phyloP scores from a whole-genome alignment of 2,113 vertebrate genomes.

The Spea multiplicata region DNA sequence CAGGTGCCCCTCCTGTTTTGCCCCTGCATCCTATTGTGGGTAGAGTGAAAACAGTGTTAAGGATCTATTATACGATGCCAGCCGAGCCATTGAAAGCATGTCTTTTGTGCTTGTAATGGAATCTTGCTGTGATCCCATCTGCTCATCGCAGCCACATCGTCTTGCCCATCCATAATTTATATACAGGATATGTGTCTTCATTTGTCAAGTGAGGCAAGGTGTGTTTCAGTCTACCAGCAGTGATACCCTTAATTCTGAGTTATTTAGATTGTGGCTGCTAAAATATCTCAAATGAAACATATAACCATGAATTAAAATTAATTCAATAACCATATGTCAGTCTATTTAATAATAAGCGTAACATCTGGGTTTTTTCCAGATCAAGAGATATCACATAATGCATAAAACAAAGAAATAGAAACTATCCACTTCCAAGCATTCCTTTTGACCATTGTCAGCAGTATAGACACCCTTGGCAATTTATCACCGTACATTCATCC shows the following conservation, averaged over 20 bases:
- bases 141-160: constrained; percentile 30
- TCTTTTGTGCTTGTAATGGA: constrained; percentile 45
- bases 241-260: not conserved
- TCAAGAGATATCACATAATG: too few species aligned
- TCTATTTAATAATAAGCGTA: too few species aligned
- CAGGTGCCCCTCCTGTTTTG: not conserved
- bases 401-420: too few species aligned
- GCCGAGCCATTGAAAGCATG: constrained; percentile 33
- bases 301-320: not conserved
- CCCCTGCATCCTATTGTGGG: constrained; percentile 10
- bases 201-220: constrained; percentile 31
- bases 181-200: constrained; percentile 38
- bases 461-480: too few species aligned
- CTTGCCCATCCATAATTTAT: constrained; percentile 48
- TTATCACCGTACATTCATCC: too few species aligned
- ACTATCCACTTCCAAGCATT: too few species aligned
- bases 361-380: too few species aligned
- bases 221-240: constrained; percentile 6
- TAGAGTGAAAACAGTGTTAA: constrained; percentile 23
- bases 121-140: constrained; percentile 41
- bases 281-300: not conserved
- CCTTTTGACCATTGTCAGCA: too few species aligned
- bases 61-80: constrained; percentile 15
- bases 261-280: constrained; percentile 23
- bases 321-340: too few species aligned